phyloP scores from a whole-genome alignment of 2,888 invertebrate genomes.

The Eristalis tenax region DNA sequence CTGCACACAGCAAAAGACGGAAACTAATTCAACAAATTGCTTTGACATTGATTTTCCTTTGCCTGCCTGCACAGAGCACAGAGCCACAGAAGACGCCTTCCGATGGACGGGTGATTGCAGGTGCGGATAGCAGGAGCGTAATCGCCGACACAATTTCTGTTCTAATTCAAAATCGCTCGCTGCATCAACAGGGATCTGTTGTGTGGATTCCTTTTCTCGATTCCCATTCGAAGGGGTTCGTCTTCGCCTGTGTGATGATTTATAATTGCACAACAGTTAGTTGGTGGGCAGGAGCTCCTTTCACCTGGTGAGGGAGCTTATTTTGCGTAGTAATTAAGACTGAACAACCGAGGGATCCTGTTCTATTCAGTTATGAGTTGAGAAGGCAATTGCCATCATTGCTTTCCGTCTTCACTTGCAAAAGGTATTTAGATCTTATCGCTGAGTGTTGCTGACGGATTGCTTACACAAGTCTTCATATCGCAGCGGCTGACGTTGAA shows the following conservation, averaged over 20 bases:
- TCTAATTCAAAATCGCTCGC: not conserved
- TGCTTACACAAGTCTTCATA: not conserved
- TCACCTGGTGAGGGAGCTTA: not conserved
- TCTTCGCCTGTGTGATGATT: slow-evolving; percentile 28
- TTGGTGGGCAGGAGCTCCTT: no score
- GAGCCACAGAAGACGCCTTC: not conserved
- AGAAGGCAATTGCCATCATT: slow-evolving; percentile 5
- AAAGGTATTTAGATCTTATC: not conserved
- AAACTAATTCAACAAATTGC: slow-evolving; percentile 66
- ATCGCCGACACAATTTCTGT: slow-evolving; percentile 12
- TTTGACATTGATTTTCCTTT: slow-evolving; percentile 64
- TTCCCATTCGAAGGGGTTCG: not conserved
- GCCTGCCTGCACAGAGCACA: not conserved
- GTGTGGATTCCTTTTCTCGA: not conserved
- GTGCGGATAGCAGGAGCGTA: not conserved
- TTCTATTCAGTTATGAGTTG: not conserved
- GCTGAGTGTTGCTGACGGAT: not conserved
- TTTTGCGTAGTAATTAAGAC: slow-evolving; percentile 9
- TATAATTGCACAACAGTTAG: not conserved
- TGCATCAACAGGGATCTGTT: not conserved
- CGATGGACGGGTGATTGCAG: not conserved
- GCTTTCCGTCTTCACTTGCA: not conserved
- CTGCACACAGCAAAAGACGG: slow-evolving; percentile 30
- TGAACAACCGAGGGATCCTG: not conserved
- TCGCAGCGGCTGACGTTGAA: no score